phyloP scores from a whole-genome alignment of 1,140 invertebrate species.

The Zaprionus vittiger region DNA sequence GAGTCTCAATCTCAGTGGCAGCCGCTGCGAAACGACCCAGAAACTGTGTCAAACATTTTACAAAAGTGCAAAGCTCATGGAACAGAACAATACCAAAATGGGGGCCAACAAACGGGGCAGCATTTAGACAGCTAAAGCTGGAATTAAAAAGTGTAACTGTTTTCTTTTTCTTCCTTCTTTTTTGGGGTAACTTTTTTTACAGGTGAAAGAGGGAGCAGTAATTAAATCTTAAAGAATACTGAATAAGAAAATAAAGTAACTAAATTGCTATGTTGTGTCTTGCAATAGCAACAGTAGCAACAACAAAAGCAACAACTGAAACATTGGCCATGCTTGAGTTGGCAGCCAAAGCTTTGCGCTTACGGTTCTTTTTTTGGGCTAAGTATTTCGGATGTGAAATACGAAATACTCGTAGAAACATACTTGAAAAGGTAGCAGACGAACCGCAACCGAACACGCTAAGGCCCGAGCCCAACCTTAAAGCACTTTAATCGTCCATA shows the following conservation, averaged over 20 bases:
- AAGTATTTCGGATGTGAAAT: conserved; percentile 59
- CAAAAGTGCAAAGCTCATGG: conserved; percentile 68
- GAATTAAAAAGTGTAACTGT: conserved; percentile 79
- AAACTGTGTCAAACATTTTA: conserved; percentile 81
- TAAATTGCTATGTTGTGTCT: conserved; percentile 49
- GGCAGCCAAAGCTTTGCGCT: conserved; percentile 42
- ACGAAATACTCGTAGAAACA: conserved; percentile 52
- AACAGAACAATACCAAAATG: conserved; percentile 75
- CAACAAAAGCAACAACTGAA: conserved; percentile 35
- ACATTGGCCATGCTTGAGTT: conserved; percentile 65
- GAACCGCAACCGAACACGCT: conserved; percentile 50
- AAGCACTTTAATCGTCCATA: conserved; percentile 49
- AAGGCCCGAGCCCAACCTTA: conserved; percentile 62
- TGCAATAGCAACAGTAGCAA: conserved; percentile 49
- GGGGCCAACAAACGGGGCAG: conserved; percentile 72
- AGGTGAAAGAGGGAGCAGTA: conserved; percentile 54
- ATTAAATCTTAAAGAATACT: conserved; percentile 76
- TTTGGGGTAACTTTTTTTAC: conserved; percentile 12
- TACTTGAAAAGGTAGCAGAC: conserved; percentile 64
- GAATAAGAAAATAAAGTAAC: conserved; percentile 40
- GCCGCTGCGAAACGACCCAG: conserved; percentile 44
- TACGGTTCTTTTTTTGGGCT: conserved; percentile 54
- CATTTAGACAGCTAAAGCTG: conserved; percentile 64
- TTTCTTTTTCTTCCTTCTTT: conserved; percentile 10
- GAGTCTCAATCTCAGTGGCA: conserved; percentile 57